A percentile compares a stretch with the other conserved stretches of the same genome.
These are phyloP conservation scores for Sarotherodon lohbergeri DNA, from an alignment of 2,113 vertebrate species.

Conservation along the genomic window DNA sequence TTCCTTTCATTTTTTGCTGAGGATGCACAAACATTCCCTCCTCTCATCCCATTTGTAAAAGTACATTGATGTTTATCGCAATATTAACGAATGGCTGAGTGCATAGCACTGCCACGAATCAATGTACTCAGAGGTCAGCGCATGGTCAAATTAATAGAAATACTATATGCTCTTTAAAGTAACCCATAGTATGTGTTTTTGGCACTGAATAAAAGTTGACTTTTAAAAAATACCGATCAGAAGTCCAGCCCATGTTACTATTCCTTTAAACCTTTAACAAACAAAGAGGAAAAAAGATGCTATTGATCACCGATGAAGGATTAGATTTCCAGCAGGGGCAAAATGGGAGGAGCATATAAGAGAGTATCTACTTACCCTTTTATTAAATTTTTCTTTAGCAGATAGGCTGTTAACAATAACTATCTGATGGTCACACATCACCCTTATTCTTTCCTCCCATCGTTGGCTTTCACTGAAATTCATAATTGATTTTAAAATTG, in stretches of 20 bases:
- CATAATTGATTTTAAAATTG: not conserved
- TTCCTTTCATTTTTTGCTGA: slow-evolving; percentile 38
- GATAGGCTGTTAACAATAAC: not conserved
- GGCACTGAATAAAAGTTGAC: not conserved
- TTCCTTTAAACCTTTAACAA: slow-evolving; percentile 27
- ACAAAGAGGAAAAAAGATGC: slow-evolving; percentile 35
- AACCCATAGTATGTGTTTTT: not conserved
- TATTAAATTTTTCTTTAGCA: not conserved
- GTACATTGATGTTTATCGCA: slow-evolving; percentile 7
- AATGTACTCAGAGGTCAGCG: not conserved
- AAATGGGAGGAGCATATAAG: slow-evolving; percentile 36
- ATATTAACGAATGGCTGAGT: not conserved
- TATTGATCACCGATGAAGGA: slow-evolving; percentile 45
- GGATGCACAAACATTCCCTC: slow-evolving; percentile 9
- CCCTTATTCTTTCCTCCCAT: not conserved
- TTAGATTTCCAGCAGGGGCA: slow-evolving; percentile 45
- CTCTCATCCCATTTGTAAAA: not conserved
- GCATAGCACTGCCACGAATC: not conserved
- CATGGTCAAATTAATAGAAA: not conserved
- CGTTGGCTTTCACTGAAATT: not conserved
- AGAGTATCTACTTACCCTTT: not conserved
- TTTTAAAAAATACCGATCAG: not conserved
- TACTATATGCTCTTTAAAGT: not conserved
- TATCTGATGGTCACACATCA: not conserved
- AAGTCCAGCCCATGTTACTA: not conserved